Conservation (phyloP, 2,113 vertebrate genomes). For the Phaethon lepturus region DNA sequence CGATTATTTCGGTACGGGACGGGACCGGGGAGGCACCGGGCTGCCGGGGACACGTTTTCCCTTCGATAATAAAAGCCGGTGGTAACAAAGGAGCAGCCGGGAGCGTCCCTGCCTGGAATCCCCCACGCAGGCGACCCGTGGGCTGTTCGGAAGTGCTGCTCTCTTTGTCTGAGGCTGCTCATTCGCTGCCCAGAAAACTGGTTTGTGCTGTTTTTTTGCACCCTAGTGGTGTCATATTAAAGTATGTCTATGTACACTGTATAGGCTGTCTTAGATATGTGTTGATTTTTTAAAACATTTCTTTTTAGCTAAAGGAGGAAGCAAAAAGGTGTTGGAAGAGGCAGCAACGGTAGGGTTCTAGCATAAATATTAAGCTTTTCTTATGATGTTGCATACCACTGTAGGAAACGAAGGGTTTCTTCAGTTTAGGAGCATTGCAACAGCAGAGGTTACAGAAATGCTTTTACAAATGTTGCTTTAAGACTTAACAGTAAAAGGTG, state of each 20-base stretch:
- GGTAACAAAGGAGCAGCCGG: accelerated
- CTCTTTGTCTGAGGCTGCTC: no score
- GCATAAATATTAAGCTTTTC: accelerated
- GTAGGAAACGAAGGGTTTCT: accelerated
- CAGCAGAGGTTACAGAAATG: accelerated
- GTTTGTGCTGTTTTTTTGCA: not conserved
- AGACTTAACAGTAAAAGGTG: not conserved
- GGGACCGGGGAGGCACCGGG: accelerated
- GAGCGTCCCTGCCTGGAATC: accelerated
- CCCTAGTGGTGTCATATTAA: accelerated
- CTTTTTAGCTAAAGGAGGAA: conserved; percentile 70
- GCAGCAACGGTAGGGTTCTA: conserved; percentile 64
- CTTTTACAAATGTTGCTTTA: not conserved
- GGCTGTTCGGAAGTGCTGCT: accelerated
- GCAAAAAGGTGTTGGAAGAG: conserved; percentile 60
- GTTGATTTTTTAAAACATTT: not conserved
- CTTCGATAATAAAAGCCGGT: accelerated
- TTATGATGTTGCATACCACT: accelerated
- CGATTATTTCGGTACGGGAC: conserved; percentile 80
- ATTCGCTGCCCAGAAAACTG: accelerated
- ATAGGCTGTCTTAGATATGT: accelerated
- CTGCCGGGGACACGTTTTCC: accelerated
- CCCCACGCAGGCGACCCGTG: accelerated
- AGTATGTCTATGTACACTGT: accelerated
- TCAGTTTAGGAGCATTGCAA: accelerated